Percentiles rank a stretch among this genome's conserved stretches.
Conservation (phyloP, 2,113 vertebrate genomes). For the Colaptes auratus region DNA sequence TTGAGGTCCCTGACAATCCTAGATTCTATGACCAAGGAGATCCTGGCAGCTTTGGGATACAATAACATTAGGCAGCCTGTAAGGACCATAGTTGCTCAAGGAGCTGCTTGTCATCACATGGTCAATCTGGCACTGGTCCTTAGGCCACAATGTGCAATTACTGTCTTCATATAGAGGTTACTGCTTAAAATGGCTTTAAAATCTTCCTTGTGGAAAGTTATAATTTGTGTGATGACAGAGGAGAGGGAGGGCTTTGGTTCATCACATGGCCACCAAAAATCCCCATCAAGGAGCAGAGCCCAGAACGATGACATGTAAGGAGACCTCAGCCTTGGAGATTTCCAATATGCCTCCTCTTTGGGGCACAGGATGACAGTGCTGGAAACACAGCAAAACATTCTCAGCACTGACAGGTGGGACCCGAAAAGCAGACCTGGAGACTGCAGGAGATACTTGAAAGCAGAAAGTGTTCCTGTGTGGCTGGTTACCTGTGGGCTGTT, state of each 20-base stretch:
- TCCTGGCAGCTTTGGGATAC: not conserved
- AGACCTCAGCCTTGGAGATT: not conserved
- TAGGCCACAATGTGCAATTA: accelerated
- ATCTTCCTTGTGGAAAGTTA: not conserved
- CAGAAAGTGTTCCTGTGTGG: accelerated
- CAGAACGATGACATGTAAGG: not conserved
- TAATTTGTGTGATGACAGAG: not conserved
- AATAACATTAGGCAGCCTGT: not conserved
- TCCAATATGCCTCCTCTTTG: accelerated
- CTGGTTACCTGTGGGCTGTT: not conserved
- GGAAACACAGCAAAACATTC: not conserved
- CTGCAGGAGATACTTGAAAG: not conserved
- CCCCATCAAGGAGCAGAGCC: not conserved
- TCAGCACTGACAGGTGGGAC: not conserved
- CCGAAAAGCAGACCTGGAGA: not conserved
- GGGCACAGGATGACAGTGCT: not conserved
- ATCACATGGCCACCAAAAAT: not conserved
- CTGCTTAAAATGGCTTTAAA: not conserved
- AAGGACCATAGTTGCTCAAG: not conserved
- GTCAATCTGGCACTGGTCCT: not conserved
- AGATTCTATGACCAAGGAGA: not conserved
- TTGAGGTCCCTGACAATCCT: too few relatives aligned
- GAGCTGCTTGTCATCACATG: not conserved
- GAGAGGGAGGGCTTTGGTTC: not conserved
- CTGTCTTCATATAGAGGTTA: not conserved